Evolutionary conservation across 2,113 vertebrate species (phyloP).

Genomic region (Cranoglanis bouderius): DNA sequence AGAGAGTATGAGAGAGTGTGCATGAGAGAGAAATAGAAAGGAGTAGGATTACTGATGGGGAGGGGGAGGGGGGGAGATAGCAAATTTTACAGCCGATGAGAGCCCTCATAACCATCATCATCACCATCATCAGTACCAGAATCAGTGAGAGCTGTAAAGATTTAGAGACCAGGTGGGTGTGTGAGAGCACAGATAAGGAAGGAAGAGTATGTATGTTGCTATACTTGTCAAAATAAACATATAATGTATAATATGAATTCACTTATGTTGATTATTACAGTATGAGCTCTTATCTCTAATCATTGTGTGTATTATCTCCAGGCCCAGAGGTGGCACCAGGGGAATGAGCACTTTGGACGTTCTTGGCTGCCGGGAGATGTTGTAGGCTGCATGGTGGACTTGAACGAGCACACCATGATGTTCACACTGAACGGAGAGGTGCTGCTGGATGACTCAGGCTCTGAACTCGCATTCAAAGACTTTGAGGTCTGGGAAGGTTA

Average conservation of each 20-base stretch:
- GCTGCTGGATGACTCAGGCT: constrained; percentile 91
- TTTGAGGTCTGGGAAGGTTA: constrained; percentile 88
- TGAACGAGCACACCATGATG: constrained; percentile 93
- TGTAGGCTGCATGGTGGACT: constrained; percentile 94
- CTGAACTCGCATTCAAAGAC: constrained; percentile 94
- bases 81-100: constrained; percentile 2
- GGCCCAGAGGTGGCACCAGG: constrained; percentile 96
- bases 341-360: constrained; percentile 93
- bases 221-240: not conserved
- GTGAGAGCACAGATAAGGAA: constrained; percentile 1
- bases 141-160: constrained; percentile 17
- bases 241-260: not conserved
- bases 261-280: not conserved
- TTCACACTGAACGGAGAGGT: constrained; percentile 96
- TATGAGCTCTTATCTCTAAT: not conserved
- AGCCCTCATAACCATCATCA: constrained; percentile 24
- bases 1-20: not conserved
- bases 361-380: constrained; percentile 89
- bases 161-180: constrained; percentile 9
- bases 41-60: constrained; percentile 18
- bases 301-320: constrained; percentile 52
- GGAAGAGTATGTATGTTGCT: not conserved
- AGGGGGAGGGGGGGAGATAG: not conserved
- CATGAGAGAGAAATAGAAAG: constrained; percentile 12
- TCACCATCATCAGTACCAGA: not conserved